Percentiles rank a stretch among this genome's conserved stretches.
Evolutionary conservation across 2,888 invertebrate genomes (phyloP).

Genomic region (Ethmia dodecea): DNA sequence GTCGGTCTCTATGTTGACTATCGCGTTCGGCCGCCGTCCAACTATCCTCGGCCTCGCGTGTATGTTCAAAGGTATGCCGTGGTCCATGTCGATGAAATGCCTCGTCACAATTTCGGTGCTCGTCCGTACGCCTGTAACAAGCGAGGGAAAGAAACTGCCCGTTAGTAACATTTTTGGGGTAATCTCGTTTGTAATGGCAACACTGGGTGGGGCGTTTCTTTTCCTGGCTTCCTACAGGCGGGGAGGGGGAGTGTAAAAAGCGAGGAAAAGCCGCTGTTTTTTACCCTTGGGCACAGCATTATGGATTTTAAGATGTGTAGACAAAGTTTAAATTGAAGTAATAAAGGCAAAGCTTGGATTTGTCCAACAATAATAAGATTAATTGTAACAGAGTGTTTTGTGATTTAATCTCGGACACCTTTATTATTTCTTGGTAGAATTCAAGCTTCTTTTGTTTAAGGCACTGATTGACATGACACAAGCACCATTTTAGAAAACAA

Average conservation of each 20-base stretch:
- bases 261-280: constrained; percentile 65
- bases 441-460: too few relatives aligned
- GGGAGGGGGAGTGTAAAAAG: constrained; percentile 48
- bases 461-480: too few relatives aligned
- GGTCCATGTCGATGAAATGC: constrained; percentile 69
- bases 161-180: constrained; percentile 28
- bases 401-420: too few relatives aligned
- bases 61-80: constrained; percentile 62
- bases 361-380: too few relatives aligned
- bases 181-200: constrained; percentile 20
- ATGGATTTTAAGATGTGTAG: too few relatives aligned
- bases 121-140: constrained; percentile 70
- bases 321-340: too few relatives aligned
- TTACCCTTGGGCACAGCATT: too few relatives aligned
- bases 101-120: constrained; percentile 69
- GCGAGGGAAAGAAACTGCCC: constrained; percentile 66
- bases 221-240: constrained; percentile 72
- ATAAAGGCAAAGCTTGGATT: too few relatives aligned
- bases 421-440: too few relatives aligned
- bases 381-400: too few relatives aligned
- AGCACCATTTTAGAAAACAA: too few relatives aligned
- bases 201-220: constrained; percentile 52
- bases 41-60: constrained; percentile 65
- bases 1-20: constrained; percentile 68
- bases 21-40: constrained; percentile 60